Percentiles rank a stretch among this genome's conserved stretches.
These are phyloP conservation scores for Entomobrya proxima DNA, from an alignment of 2,888 invertebrate genomes.

Conservation along the genomic window DNA sequence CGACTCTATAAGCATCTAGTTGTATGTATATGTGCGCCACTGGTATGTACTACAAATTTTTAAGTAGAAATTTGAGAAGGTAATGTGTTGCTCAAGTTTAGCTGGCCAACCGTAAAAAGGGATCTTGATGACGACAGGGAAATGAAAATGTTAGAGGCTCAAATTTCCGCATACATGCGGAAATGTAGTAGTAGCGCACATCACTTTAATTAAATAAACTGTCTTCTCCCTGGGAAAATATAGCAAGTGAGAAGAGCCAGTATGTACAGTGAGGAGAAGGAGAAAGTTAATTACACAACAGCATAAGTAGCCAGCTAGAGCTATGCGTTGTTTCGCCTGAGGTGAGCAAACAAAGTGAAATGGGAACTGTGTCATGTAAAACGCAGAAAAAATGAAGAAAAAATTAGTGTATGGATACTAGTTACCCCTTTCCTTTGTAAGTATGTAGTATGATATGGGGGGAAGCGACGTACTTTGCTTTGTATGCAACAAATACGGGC, in stretches of 20 bases:
- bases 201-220: conserved; percentile 49
- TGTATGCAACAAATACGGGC: too few relatives aligned
- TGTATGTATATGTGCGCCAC: too few relatives aligned
- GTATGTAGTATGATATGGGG: too few relatives aligned
- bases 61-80: not conserved
- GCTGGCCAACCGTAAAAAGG: not conserved
- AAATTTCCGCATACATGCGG: conserved; percentile 21
- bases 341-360: conserved; percentile 32
- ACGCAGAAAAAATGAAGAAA: not conserved
- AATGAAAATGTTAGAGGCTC: conserved; percentile 14
- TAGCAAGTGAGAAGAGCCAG: not conserved
- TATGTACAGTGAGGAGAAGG: not conserved
- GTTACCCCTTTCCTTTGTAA: too few relatives aligned
- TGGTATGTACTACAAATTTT: too few relatives aligned
- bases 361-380: not conserved
- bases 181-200: conserved; percentile 4
- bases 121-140: conserved; percentile 3
- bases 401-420: conserved; percentile 14
- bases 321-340: not conserved
- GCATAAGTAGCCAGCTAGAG: conserved; percentile 28
- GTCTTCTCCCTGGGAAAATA: conserved; percentile 3
- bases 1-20: too few relatives aligned
- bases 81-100: not conserved
- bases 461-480: too few relatives aligned
- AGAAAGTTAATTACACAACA: conserved; percentile 31